A percentile compares a stretch with the other conserved stretches of the same genome.
Evolutionary conservation across 1,140 invertebrate genomes (phyloP).

Genomic region (Diachasmimorpha longicaudata): DNA sequence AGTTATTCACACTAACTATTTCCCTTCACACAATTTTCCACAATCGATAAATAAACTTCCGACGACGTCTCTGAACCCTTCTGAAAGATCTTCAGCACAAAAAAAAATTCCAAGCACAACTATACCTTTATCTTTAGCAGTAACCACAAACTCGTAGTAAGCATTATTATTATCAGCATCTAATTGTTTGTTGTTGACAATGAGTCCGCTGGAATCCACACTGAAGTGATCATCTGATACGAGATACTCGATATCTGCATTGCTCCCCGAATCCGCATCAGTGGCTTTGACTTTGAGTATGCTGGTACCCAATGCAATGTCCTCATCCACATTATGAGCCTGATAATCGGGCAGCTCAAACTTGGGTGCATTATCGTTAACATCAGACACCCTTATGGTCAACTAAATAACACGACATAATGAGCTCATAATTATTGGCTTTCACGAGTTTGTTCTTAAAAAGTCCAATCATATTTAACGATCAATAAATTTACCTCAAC

Average conservation of each 20-base stretch:
- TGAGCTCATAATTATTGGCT: slow-evolving; percentile 8
- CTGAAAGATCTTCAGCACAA: too few species aligned
- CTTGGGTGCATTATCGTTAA: slow-evolving; percentile 93
- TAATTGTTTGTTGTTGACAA: slow-evolving; percentile 90
- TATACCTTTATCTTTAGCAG: slow-evolving; percentile 87
- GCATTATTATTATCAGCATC: slow-evolving; percentile 96
- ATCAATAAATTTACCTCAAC: slow-evolving; percentile 76
- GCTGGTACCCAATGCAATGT: slow-evolving; percentile 87
- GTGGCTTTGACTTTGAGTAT: slow-evolving; percentile 92
- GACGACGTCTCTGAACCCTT: too few species aligned
- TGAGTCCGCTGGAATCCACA: slow-evolving; percentile 88
- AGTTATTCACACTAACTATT: too few species aligned
- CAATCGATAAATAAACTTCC: too few species aligned
- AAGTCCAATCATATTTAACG: background rate
- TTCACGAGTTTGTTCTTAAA: background rate
- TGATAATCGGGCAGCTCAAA: slow-evolving; percentile 95
- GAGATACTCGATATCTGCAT: slow-evolving; percentile 92
- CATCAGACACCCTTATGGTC: slow-evolving; percentile 90
- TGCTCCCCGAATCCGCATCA: slow-evolving; percentile 89
- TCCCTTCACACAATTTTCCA: too few species aligned
- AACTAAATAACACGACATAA: slow-evolving; percentile 67
- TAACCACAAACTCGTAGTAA: slow-evolving; percentile 93
- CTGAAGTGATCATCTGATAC: slow-evolving; percentile 93
- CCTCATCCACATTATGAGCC: slow-evolving; percentile 93
- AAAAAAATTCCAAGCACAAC: background rate